These are phyloP conservation scores for Hydraecia micacea DNA, from an alignment of 2,888 invertebrate species.

Conservation along the genomic window DNA sequence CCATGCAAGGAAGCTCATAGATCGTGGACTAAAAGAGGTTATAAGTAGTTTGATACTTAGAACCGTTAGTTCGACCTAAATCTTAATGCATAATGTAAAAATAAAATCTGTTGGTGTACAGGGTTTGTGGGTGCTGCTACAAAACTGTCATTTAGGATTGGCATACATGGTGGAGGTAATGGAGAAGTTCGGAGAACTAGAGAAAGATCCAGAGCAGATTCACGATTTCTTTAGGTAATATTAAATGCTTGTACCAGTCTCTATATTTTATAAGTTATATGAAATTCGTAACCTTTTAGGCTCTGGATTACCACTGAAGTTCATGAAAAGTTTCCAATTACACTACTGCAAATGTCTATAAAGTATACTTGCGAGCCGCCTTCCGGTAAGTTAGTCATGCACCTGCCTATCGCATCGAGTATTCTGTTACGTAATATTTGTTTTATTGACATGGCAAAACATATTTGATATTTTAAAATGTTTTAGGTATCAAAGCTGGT, in stretches of 20 bases:
- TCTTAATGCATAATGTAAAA: background rate
- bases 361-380: constrained; percentile 98
- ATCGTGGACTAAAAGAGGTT: constrained; percentile 90
- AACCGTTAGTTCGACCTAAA: background rate
- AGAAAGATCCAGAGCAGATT: constrained; percentile 87
- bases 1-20: constrained; percentile 93
- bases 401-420: constrained; percentile 72
- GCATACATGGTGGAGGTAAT: constrained; percentile 96
- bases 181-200: constrained; percentile 91
- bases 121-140: constrained; percentile 96
- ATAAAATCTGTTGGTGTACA: constrained; percentile 71
- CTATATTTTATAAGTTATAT: background rate
- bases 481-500: constrained; percentile 94
- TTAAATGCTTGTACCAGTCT: background rate
- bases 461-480: background rate
- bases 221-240: constrained; percentile 86
- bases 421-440: background rate
- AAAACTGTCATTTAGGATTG: constrained; percentile 97
- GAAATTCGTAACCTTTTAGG: constrained; percentile 78
- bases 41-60: background rate
- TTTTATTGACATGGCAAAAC: background rate
- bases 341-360: constrained; percentile 95
- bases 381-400: constrained; percentile 89
- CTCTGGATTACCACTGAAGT: constrained; percentile 98
- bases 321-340: constrained; percentile 94